Evolutionary conservation across 2,797 vertebrate genomes (phyloP), one percentile per base, ranked within the genome.

Genomic region (Takifugu rubripes): DNA sequence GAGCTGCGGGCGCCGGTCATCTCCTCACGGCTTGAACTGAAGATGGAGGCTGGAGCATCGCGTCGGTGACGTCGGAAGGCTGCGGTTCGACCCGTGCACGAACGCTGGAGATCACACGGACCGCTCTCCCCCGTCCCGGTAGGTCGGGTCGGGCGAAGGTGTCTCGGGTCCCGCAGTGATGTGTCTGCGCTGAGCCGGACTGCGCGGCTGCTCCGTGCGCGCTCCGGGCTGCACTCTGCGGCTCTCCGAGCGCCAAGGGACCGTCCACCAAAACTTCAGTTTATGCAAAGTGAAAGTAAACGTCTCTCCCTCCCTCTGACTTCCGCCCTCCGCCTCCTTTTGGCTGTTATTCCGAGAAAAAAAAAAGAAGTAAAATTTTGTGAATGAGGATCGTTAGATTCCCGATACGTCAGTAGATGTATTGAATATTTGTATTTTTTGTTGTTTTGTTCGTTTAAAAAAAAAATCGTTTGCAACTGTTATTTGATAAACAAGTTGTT

Each of bases 11-110:
- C 42, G 67, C 50, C 77, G 76, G 69, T 84, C 80, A 82, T 81
- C 83, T 86, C 77, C 61, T 81, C 88, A 78, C 79, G 70, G 74
- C 16, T n/a, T 67, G 2, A n/a, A 17, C 36, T 5, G 74, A 69
- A 74, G 75, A 69, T 82, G 81, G 74, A 79, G 64, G 71, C 71
- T 66, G 68, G 49, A 64, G 36, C 72, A 61, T 81, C 79, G 63
- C 56, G 17, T 24, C 21, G 52, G 29, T 25, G 73, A 57, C 59
- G 66, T 55, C 21, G 9, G n/a, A 14, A 5, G 4, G 17, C 40
- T 45, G 27, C 27, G 49, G 64, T 3, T 50, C 15, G 25, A 1
- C 15, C 64, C 12, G 55, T 9, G 5, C 40, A 17, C 16, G 44
- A 10, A 21, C 44, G 44, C 43, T n/a, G 43, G 43, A 17, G 43